phyloP scores from a whole-genome alignment of 2,113 vertebrate genomes.

The Cinclus mexicanus region DNA sequence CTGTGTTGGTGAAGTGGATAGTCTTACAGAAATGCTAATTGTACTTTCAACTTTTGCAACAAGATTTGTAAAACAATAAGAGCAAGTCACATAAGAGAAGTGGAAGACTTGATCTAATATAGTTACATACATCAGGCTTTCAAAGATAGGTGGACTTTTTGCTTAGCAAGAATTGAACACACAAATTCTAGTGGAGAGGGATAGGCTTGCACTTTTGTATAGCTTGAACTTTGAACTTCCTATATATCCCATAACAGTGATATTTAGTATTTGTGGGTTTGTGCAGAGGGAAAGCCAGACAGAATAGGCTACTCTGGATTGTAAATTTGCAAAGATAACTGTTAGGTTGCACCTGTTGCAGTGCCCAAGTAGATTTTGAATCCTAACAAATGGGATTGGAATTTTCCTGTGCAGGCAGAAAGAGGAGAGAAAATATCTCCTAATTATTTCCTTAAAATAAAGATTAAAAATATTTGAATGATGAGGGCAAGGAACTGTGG shows the following conservation, averaged over 20 bases:
- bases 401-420: neutral
- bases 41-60: neutral
- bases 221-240: neutral
- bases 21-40: neutral
- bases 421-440: neutral
- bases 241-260: fast-evolving
- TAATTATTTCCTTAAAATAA: neutral
- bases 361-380: neutral
- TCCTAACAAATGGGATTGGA: neutral
- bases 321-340: neutral
- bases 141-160: neutral
- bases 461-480: slow-evolving; percentile 40
- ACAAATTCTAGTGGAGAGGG: neutral
- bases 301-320: neutral
- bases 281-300: neutral
- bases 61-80: neutral
- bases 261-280: neutral
- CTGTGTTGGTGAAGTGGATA: fast-evolving
- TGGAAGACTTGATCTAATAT: neutral
- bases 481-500: slow-evolving; percentile 28
- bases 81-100: neutral
- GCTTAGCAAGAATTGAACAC: neutral
- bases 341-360: neutral
- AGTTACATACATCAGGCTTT: neutral
- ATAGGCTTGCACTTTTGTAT: neutral